Base-by-base conservation (phyloP, 2,797 vertebrate genomes). In the Thamnophis elegans region DNA sequence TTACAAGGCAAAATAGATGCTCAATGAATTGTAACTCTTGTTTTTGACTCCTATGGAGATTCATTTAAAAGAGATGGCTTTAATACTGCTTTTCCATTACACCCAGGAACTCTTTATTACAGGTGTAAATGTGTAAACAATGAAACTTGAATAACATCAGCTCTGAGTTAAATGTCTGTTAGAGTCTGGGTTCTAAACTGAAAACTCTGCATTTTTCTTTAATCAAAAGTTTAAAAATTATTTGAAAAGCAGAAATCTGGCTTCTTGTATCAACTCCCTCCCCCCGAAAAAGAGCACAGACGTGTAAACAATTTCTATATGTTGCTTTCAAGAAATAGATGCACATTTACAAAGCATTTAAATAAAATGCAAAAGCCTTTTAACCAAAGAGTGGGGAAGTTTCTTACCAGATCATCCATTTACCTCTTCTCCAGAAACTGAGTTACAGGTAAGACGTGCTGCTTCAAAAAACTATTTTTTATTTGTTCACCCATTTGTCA, bases 11-110 rank as follows among this genome's bases (percentile, higher is more conserved):
- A 93, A 92, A 26, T 60, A 94, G 88, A 53, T 89, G 60, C 53
- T 73, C 18, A 73, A n/a, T 88, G 93, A 95, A 93, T 89, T 93
- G 8, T 20, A 59, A 51, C 36, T 58, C 87, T 56, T 55, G 26
- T 42, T 89, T 42, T 89, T 89, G 89, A 92, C 60, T 78, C 0
- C 2, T 82, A 0, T 28, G 42, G 42, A 89, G 91, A 87, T n/a
- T 42, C 10, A 36, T 54, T 14, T 90, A 20, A 42, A 36, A 68
- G 60, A 53, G 47, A 32, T 12, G 4, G 8, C 36, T 78, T 54
- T 42, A 78, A 55, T 25, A 14, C 5, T 56, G 53, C 53, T 28
- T 73, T 73, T 55, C 20, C 89, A 73, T 42, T 53, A 28, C n/a
- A 55, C 32, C 22, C 18, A 53, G 32, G n/a, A 90, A 9, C 18